phyloP scores from a whole-genome alignment of 2,888 invertebrate genomes.

The Orchestes rusci region DNA sequence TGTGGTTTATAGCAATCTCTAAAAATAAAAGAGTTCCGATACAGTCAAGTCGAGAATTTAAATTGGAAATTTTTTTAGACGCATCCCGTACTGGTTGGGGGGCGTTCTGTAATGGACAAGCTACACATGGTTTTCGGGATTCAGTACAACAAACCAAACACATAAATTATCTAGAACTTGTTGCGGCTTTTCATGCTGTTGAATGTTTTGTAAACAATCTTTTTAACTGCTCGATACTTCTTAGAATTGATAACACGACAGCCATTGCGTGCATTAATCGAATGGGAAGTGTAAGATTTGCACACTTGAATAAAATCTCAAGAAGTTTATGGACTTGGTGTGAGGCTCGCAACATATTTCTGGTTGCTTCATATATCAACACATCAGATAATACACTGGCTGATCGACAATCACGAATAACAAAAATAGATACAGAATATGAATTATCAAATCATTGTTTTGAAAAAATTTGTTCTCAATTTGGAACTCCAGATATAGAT shows the following conservation, averaged over 20 bases:
- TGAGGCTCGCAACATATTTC: slow-evolving; percentile 8
- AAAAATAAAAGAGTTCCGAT: slow-evolving; percentile 7
- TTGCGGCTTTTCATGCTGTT: slow-evolving; percentile 12
- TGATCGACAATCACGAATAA: background rate
- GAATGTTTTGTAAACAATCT: no score
- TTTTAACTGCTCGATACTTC: no score
- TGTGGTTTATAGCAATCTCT: slow-evolving; percentile 7
- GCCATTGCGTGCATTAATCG: no score
- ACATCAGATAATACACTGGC: background rate
- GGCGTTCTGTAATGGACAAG: slow-evolving; percentile 4
- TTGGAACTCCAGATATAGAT: no score
- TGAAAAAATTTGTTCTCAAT: background rate
- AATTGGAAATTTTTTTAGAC: slow-evolving; percentile 15
- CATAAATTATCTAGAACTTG: slow-evolving; percentile 15
- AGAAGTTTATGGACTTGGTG: background rate
- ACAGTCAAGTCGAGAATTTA: slow-evolving; percentile 5
- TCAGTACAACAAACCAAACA: slow-evolving; percentile 4
- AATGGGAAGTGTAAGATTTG: background rate
- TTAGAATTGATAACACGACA: slow-evolving; percentile 3
- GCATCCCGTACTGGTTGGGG: slow-evolving; percentile 13
- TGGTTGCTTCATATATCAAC: slow-evolving; percentile 3
- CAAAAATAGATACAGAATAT: background rate
- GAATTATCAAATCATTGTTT: background rate
- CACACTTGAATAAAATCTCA: background rate
- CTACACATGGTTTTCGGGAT: slow-evolving; percentile 13